These are phyloP conservation scores for Aphis gossypii DNA, from an alignment of 1,140 invertebrate species.

Conservation along the genomic window DNA sequence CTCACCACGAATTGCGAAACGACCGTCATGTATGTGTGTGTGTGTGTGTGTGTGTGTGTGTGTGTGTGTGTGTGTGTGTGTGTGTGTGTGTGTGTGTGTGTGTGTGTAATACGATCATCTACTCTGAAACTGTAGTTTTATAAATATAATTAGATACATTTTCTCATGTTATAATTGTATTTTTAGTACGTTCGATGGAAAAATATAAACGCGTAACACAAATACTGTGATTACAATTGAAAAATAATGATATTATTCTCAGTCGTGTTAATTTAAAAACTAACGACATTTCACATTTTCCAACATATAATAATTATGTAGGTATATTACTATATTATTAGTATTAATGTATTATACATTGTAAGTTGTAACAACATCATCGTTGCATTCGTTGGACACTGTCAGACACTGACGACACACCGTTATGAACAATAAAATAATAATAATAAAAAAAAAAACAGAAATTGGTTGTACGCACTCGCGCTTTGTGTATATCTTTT, in stretches of 20 bases:
- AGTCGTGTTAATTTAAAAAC: neutral
- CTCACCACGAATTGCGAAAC: neutral
- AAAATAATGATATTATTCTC: neutral
- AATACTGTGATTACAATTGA: neutral
- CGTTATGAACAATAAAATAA: neutral
- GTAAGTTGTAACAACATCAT: neutral
- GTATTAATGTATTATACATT: too few relatives aligned
- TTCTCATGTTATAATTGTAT: neutral
- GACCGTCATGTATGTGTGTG: neutral
- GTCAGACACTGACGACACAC: too few relatives aligned
- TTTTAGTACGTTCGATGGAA: neutral
- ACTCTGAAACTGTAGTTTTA: neutral
- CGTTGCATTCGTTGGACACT: neutral
- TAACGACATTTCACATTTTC: neutral
- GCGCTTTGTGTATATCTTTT: neutral
- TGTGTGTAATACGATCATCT: neutral
- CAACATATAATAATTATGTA: neutral
- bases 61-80: too few relatives aligned
- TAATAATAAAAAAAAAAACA: neutral
- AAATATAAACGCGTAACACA: neutral
- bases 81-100: too few relatives aligned
- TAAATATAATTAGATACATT: neutral
- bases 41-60: too few relatives aligned
- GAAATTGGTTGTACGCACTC: neutral
- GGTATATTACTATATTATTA: neutral